phyloP scores from a whole-genome alignment of 2,888 invertebrate genomes.

The Nomada goodeniana region DNA sequence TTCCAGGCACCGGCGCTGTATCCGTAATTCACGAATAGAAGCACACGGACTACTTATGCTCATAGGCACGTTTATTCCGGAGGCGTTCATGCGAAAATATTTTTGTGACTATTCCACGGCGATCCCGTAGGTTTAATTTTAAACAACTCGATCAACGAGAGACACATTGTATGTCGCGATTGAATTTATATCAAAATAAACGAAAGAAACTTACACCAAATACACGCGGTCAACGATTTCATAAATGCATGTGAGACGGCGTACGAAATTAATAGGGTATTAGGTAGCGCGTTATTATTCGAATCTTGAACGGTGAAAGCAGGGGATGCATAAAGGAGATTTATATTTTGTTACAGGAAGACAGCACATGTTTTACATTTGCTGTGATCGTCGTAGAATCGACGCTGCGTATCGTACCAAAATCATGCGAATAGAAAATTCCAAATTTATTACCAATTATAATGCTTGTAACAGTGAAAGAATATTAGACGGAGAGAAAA shows the following conservation, averaged over 20 bases:
- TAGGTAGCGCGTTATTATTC: slow-evolving; percentile 77
- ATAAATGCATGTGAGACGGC: slow-evolving; percentile 63
- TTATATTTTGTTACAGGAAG: slow-evolving; percentile 84
- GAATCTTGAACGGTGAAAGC: slow-evolving; percentile 77
- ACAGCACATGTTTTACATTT: slow-evolving; percentile 77
- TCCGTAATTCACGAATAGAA: slow-evolving; percentile 23
- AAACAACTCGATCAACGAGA: slow-evolving; percentile 46
- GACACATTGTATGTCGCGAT: slow-evolving; percentile 48
- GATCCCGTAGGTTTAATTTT: slow-evolving; percentile 59
- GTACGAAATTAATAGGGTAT: slow-evolving; percentile 61
- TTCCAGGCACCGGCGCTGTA: slow-evolving; percentile 19
- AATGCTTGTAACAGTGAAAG: background rate
- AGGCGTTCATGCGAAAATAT: slow-evolving; percentile 75
- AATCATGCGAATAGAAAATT: slow-evolving; percentile 4
- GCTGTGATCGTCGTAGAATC: slow-evolving; percentile 76
- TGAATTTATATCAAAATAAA: slow-evolving; percentile 61
- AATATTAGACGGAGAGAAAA: slow-evolving; percentile 15
- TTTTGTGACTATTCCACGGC: slow-evolving; percentile 79
- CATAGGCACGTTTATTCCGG: slow-evolving; percentile 35
- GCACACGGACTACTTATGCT: slow-evolving; percentile 48
- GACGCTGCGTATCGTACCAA: slow-evolving; percentile 56
- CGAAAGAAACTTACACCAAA: slow-evolving; percentile 40
- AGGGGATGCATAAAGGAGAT: slow-evolving; percentile 82
- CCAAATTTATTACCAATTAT: slow-evolving; percentile 1
- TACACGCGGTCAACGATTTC: slow-evolving; percentile 57